Evolutionary conservation across 23 tunicate genomes (phyloP), one percentile per base, ranked within the genome.

Genomic region (Ciona savignyi): DNA sequence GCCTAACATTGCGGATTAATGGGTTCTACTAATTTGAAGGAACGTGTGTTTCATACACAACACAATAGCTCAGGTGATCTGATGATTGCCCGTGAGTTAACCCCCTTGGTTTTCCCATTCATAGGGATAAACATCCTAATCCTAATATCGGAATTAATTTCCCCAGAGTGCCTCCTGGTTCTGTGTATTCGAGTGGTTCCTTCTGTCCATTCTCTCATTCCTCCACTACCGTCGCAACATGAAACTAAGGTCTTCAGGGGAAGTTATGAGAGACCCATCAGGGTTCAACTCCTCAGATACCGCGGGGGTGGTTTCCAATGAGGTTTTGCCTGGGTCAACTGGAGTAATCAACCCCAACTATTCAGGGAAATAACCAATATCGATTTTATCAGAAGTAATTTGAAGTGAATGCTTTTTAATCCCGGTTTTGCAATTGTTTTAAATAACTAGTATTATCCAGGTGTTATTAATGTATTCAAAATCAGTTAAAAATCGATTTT

Each of bases 131-230:
- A n/a, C n/a, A n/a, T n/a, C n/a, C n/a, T n/a, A n/a, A n/a, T n/a
- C n/a, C n/a, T n/a, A n/a, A n/a, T n/a, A n/a, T n/a, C n/a, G n/a
- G n/a, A n/a, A n/a, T n/a, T n/a, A n/a, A n/a, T n/a, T 9, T 42
- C 15, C 15, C 15, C 15, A 87, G 95, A 80, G 86, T 32, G 95
- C 95, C 34, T 87, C 95, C 29, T 87, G 95, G 95, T 87, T 87
- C 63, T 87, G 86, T 48, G 95, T 81, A 15, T 81, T 87, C 60
- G 95, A 87, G 68, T 87, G 95, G 95, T 65, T 87, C 31, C 74
- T 87, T 24, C 86, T 87, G 22, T 25, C 74, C 49, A 82, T 72
- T 32, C 56, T 87, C 2, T 80, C 82, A 32, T 62, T 87, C n/a
- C 70, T 87, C 34, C 95, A 87, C 71, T 87, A 87, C 70, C 95